phyloP scores from a whole-genome alignment of 2,888 invertebrate genomes.

The Eupelmus urozonus region DNA sequence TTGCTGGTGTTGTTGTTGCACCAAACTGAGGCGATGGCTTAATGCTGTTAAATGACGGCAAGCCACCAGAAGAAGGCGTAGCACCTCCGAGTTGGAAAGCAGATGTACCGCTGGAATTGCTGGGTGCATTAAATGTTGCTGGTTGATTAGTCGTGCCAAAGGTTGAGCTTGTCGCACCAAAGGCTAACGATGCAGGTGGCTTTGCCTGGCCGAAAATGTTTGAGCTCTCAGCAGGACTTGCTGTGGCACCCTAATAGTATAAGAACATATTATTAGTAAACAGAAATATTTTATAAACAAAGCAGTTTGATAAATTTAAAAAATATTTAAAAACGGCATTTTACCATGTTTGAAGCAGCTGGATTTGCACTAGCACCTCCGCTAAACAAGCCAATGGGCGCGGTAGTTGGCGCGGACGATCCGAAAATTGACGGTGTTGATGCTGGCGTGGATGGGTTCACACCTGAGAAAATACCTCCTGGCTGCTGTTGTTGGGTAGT shows the following conservation, averaged over 20 bases:
- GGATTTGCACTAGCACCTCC: not conserved
- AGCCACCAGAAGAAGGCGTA: not conserved
- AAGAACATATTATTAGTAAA: no score
- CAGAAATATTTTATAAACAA: no score
- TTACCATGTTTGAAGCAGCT: conserved; percentile 19
- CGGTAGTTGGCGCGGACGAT: not conserved
- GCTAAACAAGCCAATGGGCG: conserved; percentile 39
- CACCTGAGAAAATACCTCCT: conserved; percentile 49
- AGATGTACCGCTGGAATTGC: not conserved
- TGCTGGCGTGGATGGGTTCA: not conserved
- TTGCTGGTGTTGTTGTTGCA: conserved; percentile 3
- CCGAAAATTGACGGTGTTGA: conserved; percentile 46
- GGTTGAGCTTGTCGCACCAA: conserved; percentile 37
- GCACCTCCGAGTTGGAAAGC: conserved; percentile 37
- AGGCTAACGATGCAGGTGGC: conserved; percentile 36
- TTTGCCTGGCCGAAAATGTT: conserved; percentile 61
- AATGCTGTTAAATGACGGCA: conserved; percentile 35
- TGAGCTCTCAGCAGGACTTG: conserved; percentile 25
- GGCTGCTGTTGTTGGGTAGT: conserved; percentile 23
- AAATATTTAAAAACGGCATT: not conserved
- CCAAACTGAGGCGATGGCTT: conserved; percentile 61
- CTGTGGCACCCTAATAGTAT: not conserved
- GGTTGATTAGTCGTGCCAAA: conserved; percentile 36
- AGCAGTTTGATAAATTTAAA: not conserved
- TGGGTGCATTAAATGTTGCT: conserved; percentile 21